Evolutionary conservation across 2,113 vertebrate species (phyloP).

Genomic region (Clarias macrocephalus): DNA sequence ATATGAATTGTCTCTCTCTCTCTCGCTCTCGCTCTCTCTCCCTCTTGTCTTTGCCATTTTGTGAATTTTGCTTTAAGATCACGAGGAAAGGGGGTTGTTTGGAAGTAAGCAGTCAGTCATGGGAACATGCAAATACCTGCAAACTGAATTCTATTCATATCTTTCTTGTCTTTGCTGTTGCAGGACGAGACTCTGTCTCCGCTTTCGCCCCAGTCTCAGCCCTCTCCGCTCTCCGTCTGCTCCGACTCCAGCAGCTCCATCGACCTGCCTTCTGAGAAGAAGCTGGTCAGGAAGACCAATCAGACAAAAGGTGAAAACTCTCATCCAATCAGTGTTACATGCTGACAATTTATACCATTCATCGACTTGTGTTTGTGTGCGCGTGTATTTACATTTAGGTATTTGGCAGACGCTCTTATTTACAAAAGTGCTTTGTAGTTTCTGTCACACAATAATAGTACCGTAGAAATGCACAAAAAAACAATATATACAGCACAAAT

Average conservation of each 20-base stretch:
- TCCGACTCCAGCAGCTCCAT: constrained; percentile 75
- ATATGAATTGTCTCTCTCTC: too few species aligned
- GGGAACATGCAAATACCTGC: background rate
- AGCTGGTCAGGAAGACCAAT: constrained; percentile 59
- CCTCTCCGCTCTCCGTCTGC: constrained; percentile 83
- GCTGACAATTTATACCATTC: background rate
- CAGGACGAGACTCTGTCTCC: constrained; percentile 86
- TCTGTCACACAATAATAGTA: too few species aligned
- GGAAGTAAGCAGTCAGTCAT: background rate
- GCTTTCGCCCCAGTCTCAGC: constrained; percentile 75
- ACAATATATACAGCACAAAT: too few species aligned
- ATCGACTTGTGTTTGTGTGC: background rate
- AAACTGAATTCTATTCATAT: constrained; percentile 22
- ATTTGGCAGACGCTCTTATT: too few species aligned
- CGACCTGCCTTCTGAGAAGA: constrained; percentile 65
- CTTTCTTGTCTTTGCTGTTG: constrained; percentile 35
- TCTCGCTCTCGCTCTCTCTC: too few species aligned
- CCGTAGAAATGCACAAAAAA: too few species aligned
- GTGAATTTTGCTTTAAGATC: background rate
- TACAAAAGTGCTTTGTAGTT: too few species aligned
- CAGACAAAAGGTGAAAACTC: constrained; percentile 63
- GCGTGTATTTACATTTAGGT: too few species aligned
- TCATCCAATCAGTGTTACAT: background rate
- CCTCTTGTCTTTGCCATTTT: background rate
- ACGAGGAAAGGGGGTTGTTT: background rate